Percentiles rank a stretch among this genome's conserved stretches.
Conservation (phyloP, 2,888 invertebrate genomes). For the Therioaphis trifolii region DNA sequence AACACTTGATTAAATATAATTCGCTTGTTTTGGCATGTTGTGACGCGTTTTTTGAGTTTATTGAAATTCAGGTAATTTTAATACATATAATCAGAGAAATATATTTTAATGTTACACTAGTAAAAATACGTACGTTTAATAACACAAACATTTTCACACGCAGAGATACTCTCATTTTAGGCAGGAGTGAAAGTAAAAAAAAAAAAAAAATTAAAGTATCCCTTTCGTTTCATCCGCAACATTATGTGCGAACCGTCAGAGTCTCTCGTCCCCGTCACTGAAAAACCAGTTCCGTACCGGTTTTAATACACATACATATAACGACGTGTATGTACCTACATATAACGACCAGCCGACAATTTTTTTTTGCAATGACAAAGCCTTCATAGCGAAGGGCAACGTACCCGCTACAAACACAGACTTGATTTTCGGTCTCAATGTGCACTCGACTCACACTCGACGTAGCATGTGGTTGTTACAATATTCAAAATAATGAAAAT, state of each 20-base stretch:
- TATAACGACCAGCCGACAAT: neutral
- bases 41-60: too few species aligned
- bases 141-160: neutral
- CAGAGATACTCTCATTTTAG: neutral
- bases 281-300: conserved; percentile 42
- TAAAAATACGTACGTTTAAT: neutral
- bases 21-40: too few species aligned
- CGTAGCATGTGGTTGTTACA: too few species aligned
- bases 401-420: neutral
- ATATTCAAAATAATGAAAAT: too few species aligned
- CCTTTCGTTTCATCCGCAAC: conserved; percentile 34
- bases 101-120: too few species aligned
- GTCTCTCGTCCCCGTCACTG: conserved; percentile 4
- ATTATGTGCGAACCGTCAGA: neutral
- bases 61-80: too few species aligned
- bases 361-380: conserved; percentile 27
- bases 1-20: too few species aligned
- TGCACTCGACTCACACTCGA: neutral
- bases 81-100: too few species aligned
- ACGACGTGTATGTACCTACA: neutral
- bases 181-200: conserved; percentile 40
- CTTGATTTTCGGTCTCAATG: neutral
- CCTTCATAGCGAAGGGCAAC: neutral
- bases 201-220: neutral
- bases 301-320: neutral